These are phyloP conservation scores for Menidia beryllina DNA, from an alignment of 2,113 vertebrate genomes.

Conservation along the genomic window DNA sequence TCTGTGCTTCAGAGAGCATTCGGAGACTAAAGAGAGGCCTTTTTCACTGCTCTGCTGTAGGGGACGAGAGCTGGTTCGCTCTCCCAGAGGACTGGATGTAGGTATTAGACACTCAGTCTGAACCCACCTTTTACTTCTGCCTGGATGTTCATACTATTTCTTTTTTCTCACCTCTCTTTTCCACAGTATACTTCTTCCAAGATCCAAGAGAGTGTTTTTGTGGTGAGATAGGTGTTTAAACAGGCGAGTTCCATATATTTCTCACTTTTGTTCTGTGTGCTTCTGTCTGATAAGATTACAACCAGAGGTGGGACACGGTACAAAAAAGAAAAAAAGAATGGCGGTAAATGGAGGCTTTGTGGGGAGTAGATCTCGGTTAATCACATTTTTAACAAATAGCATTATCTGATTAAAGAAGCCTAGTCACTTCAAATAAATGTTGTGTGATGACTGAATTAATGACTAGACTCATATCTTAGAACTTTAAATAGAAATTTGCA, in stretches of 20 bases:
- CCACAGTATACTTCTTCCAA: conserved; percentile 49
- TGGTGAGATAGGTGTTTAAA: conserved; percentile 42
- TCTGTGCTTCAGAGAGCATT: conserved; percentile 74
- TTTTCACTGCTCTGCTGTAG: conserved; percentile 68
- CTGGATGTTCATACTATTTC: conserved; percentile 6
- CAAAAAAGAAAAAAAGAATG: too few species aligned
- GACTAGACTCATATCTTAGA: too few species aligned
- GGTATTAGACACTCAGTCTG: conserved; percentile 11
- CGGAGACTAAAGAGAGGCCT: conserved; percentile 67
- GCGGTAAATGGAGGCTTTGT: too few species aligned
- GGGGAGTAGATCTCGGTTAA: too few species aligned
- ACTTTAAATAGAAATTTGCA: too few species aligned
- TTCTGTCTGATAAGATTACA: too few species aligned
- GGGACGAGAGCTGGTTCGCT: conserved; percentile 33
- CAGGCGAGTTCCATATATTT: conserved; percentile 52
- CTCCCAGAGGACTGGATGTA: conserved; percentile 64
- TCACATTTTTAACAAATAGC: too few species aligned
- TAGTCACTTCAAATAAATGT: too few species aligned
- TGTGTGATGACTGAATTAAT: too few species aligned
- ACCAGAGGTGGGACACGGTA: too few species aligned
- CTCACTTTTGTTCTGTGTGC: too few species aligned
- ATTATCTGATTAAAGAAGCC: too few species aligned
- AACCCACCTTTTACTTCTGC: neutral
- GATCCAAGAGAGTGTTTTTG: conserved; percentile 62
- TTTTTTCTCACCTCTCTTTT: conserved; percentile 7